Percentiles rank a stretch among this genome's conserved stretches.
Evolutionary conservation across 2,888 invertebrate genomes (phyloP).

Genomic region (Scelioninae gen. 2): DNA sequence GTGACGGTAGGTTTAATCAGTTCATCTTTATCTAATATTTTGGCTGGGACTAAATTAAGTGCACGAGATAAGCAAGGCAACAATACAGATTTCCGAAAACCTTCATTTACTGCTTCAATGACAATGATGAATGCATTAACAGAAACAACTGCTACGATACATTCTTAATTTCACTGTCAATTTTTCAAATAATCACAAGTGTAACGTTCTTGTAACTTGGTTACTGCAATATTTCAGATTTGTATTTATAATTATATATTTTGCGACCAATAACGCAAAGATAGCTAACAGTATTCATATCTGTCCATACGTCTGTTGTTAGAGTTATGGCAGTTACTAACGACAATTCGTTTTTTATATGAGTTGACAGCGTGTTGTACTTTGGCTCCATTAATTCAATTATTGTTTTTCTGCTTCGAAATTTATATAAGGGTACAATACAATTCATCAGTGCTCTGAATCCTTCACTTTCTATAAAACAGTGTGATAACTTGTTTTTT

Average conservation of each 20-base stretch:
- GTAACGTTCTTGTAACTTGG: constrained; percentile 54
- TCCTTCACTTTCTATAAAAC: constrained; percentile 39
- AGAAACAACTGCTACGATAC: constrained; percentile 55
- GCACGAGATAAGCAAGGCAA: constrained; percentile 60
- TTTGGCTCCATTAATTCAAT: constrained; percentile 38
- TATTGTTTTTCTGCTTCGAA: constrained; percentile 36
- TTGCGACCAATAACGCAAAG: constrained; percentile 37
- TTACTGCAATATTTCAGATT: constrained; percentile 54
- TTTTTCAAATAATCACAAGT: constrained; percentile 55
- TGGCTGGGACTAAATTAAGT: constrained; percentile 52
- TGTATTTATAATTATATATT: constrained; percentile 5
- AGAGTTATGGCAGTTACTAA: constrained; percentile 31
- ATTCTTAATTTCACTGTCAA: constrained; percentile 55
- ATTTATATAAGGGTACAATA: constrained; percentile 36
- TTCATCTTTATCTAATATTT: constrained; percentile 23
- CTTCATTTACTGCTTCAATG: constrained; percentile 52
- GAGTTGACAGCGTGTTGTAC: constrained; percentile 35
- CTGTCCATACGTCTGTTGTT: constrained; percentile 59
- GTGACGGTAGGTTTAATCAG: constrained; percentile 15
- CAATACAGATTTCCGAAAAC: constrained; percentile 54
- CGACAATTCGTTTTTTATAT: constrained; percentile 38
- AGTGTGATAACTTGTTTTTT: constrained; percentile 32
- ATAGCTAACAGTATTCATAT: constrained; percentile 38
- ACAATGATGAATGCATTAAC: constrained; percentile 63
- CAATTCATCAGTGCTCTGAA: constrained; percentile 36